These are phyloP conservation scores for Cynocephalus volans DNA, from an alignment of 2,113 vertebrate genomes.

Conservation along the genomic window DNA sequence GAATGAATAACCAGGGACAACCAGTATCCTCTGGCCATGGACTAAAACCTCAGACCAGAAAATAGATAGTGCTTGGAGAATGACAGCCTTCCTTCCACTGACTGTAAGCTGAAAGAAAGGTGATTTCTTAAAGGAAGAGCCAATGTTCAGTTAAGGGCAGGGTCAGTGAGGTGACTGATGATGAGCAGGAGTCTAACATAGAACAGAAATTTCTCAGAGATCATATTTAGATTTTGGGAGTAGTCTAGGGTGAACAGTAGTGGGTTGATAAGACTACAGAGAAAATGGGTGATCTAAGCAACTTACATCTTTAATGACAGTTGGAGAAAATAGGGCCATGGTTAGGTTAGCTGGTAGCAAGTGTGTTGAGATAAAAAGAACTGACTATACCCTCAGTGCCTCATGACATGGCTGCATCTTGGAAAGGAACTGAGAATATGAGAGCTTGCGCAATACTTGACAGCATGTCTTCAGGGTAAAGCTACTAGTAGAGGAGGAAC, in stretches of 20 bases:
- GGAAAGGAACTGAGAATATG: not conserved
- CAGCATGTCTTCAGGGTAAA: not conserved
- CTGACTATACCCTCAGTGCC: not conserved
- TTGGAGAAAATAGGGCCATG: not conserved
- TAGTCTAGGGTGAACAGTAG: not conserved
- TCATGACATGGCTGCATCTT: not conserved
- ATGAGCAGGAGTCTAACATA: not conserved
- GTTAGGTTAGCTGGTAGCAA: not conserved
- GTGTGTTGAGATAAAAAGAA: not conserved
- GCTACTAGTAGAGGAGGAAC: not conserved
- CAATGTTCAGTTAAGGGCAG: not conserved
- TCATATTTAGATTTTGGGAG: not conserved
- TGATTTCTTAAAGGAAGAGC: not conserved
- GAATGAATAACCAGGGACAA: not conserved
- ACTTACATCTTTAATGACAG: not conserved
- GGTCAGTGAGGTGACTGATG: not conserved
- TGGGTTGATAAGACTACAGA: not conserved
- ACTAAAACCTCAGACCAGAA: not conserved
- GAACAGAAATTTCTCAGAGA: conserved; percentile 7
- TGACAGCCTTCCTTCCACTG: not conserved
- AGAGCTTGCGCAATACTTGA: not conserved
- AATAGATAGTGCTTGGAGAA: not conserved
- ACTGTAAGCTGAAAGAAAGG: not conserved
- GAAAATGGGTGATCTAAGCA: not conserved
- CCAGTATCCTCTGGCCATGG: not conserved